phyloP scores from a whole-genome alignment of 2,113 vertebrate genomes.

The Daphoenositta chrysoptera region DNA sequence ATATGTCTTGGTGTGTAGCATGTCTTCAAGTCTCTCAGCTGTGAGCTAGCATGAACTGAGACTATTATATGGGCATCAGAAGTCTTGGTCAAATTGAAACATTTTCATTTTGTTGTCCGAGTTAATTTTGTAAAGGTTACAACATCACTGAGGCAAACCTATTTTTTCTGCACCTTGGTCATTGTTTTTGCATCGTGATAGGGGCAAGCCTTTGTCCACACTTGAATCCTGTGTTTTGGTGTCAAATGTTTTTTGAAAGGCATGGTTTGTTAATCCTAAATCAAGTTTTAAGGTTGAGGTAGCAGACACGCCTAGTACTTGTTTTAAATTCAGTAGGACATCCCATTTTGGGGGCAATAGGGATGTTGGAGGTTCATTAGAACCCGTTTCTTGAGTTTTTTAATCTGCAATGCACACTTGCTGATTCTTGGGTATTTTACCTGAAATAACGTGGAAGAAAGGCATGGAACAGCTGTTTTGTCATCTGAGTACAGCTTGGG shows the following conservation, averaged over 20 bases:
- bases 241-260: neutral
- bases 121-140: neutral
- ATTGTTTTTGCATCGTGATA: neutral
- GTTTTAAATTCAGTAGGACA: neutral
- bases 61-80: neutral
- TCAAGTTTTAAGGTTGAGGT: neutral
- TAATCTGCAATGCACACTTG: neutral
- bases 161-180: neutral
- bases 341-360: neutral
- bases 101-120: neutral
- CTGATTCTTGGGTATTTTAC: neutral
- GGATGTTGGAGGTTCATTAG: neutral
- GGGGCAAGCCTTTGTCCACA: neutral
- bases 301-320: neutral
- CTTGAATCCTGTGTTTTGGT: neutral
- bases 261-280: neutral
- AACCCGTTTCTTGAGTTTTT: neutral
- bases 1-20: neutral
- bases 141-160: neutral
- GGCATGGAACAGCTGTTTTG: neutral
- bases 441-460: neutral
- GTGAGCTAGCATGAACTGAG: neutral
- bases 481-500: neutral
- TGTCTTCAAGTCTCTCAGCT: conserved; percentile 16
- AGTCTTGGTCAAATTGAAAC: neutral